These are phyloP conservation scores for Apotomis turbidana DNA, from an alignment of 2,888 invertebrate genomes.

Conservation along the genomic window DNA sequence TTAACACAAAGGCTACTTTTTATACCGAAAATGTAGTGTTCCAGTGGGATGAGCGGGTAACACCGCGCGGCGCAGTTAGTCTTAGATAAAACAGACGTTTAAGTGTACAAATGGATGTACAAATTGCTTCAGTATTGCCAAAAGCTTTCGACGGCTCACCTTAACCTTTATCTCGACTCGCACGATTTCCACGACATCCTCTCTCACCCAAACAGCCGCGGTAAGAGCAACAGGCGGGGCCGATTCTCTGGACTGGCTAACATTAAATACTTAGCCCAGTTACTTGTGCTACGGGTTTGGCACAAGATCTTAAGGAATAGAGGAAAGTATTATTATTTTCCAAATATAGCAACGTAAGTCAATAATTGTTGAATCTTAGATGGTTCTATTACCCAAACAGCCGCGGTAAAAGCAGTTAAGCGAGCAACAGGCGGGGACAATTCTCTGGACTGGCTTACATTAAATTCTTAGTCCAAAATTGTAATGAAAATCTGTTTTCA, in stretches of 20 bases:
- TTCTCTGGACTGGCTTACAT: conserved; percentile 11
- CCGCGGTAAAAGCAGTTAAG: background rate
- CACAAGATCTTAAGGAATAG: background rate
- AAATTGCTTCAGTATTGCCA: background rate
- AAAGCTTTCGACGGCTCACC: background rate
- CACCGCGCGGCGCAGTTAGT: background rate
- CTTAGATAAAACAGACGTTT: too few relatives aligned
- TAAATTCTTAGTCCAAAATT: conserved; percentile 17
- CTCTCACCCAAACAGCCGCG: conserved; percentile 10
- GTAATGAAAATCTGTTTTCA: too few relatives aligned
- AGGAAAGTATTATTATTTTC: background rate
- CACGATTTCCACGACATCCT: background rate
- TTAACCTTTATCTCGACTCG: too few relatives aligned
- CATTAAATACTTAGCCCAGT: conserved; percentile 30
- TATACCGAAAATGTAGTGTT: too few relatives aligned
- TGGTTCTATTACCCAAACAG: conserved; percentile 12
- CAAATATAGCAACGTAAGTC: too few relatives aligned
- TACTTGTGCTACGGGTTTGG: conserved; percentile 2
- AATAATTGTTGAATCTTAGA: too few relatives aligned
- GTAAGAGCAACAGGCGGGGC: conserved; percentile 29
- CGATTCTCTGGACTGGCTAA: conserved; percentile 8
- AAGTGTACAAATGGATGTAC: background rate
- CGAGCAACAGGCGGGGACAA: conserved; percentile 24
- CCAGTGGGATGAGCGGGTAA: too few relatives aligned
- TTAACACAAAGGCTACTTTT: too few relatives aligned